A percentile compares a stretch with the other conserved stretches of the same genome.
Conservation (phyloP, 1,140 invertebrate species). For the Bombus waltoni region DNA sequence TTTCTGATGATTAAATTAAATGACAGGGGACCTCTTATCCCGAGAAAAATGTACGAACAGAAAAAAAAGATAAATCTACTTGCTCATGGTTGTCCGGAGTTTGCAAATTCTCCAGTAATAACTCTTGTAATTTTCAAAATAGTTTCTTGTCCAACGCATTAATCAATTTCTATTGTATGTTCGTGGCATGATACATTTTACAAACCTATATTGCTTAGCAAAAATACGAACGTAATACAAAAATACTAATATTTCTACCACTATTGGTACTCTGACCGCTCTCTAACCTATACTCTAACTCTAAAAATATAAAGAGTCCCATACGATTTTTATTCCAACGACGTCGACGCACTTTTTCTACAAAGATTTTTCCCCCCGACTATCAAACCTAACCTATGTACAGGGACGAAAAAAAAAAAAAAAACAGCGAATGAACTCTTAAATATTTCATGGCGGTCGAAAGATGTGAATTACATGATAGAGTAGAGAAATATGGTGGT, state of each 20-base stretch:
- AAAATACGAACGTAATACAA: too few relatives aligned
- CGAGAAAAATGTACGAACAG: neutral
- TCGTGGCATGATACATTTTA: too few relatives aligned
- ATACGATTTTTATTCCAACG: neutral
- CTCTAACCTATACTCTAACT: too few relatives aligned
- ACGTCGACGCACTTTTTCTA: neutral
- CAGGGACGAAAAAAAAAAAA: constrained; percentile 36
- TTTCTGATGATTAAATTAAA: neutral
- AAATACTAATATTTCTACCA: too few relatives aligned
- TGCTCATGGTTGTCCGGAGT: neutral
- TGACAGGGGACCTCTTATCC: neutral
- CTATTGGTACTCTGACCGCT: too few relatives aligned
- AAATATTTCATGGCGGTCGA: constrained; percentile 77
- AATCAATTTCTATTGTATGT: too few relatives aligned
- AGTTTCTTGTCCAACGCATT: too few relatives aligned
- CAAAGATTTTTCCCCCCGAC: neutral
- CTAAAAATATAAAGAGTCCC: too few relatives aligned
- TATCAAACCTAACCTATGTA: neutral
- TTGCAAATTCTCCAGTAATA: too few relatives aligned
- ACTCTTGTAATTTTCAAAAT: too few relatives aligned
- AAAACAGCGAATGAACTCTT: constrained; percentile 71
- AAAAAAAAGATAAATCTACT: neutral
- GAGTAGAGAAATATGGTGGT: constrained; percentile 60
- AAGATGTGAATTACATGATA: constrained; percentile 75
- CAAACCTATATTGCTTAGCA: too few relatives aligned